These are phyloP conservation scores for Garra rufa DNA, from an alignment of 2,113 vertebrate genomes.

Conservation along the genomic window DNA sequence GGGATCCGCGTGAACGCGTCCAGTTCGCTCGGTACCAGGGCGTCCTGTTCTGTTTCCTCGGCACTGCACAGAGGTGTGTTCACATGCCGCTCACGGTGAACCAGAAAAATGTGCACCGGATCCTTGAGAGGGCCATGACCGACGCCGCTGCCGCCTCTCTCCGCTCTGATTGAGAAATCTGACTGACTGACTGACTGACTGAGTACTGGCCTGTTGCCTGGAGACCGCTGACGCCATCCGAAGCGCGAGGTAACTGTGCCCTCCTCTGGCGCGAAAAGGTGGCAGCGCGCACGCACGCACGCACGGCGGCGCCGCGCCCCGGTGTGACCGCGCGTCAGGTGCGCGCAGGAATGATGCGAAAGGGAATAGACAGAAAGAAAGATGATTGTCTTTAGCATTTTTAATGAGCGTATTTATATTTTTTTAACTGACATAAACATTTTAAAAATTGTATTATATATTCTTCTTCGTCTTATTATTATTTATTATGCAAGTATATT, in stretches of 20 bases:
- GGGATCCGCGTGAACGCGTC: background rate
- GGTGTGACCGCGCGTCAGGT: slow-evolving; percentile 28
- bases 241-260: slow-evolving; percentile 60
- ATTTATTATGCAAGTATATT: too few relatives aligned
- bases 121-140: slow-evolving; percentile 25
- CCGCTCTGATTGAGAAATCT: slow-evolving; percentile 59
- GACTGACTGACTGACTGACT: slow-evolving; percentile 32
- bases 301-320: slow-evolving; percentile 23
- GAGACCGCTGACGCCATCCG: slow-evolving; percentile 76
- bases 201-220: slow-evolving; percentile 70
- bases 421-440: background rate
- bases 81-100: background rate
- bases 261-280: slow-evolving; percentile 62
- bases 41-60: background rate
- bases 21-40: slow-evolving; percentile 15
- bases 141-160: slow-evolving; percentile 32
- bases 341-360: background rate
- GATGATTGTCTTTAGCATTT: background rate
- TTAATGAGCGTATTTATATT: background rate
- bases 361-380: background rate
- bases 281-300: slow-evolving; percentile 23
- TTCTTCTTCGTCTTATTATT: too few relatives aligned
- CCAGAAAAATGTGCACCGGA: background rate
- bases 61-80: background rate
- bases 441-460: too few relatives aligned